Evolutionary conservation across 1,140 invertebrate genomes (phyloP), one percentile per base, ranked within the genome.

Genomic region (Vanessa atalanta): DNA sequence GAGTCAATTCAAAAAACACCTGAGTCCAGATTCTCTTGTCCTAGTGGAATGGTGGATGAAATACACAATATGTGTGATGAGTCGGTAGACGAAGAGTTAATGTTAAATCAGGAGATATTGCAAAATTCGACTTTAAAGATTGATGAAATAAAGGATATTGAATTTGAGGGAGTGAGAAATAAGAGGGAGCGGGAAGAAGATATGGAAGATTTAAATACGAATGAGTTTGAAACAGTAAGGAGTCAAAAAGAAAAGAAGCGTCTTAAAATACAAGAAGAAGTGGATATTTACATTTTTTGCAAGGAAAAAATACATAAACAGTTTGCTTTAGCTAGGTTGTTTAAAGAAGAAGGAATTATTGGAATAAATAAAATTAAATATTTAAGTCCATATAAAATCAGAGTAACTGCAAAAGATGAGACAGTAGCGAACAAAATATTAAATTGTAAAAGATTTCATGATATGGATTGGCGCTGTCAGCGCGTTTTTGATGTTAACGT

Each of bases 321-420:
- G 13, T 51, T 51, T 51, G 50, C 50, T 13, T 51, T 51, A 51
- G 50, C 50, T 6, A 51, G 50, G 13, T 51, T 51, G 13, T 51
- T 51, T 51, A 51, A 15, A 51, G 50, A 51, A 51, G 50, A 51
- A 51, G 50, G 12, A 51, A 51, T 51, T 15, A 51, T 51, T 51
- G 50, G 50, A 15, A 51, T 51, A 51, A 51, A 51, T 51, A 51
- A 51, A 15, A 51, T 51, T 15, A 51, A 51, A 51, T 51, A 51
- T 51, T 51, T 51, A 51, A 51, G 50, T 51, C 50, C 50, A 15
- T 51, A 51, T 51, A n/a, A n/a, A n/a, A n/a, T n/a, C n/a, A n/a
- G n/a, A n/a, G n/a, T n/a, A n/a, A n/a, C n/a, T n/a, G n/a, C n/a
- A n/a, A n/a, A n/a, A n/a, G n/a, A n/a, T n/a, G n/a, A n/a, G n/a